phyloP scores from a whole-genome alignment of 2,888 invertebrate genomes.

The Allacma fusca region DNA sequence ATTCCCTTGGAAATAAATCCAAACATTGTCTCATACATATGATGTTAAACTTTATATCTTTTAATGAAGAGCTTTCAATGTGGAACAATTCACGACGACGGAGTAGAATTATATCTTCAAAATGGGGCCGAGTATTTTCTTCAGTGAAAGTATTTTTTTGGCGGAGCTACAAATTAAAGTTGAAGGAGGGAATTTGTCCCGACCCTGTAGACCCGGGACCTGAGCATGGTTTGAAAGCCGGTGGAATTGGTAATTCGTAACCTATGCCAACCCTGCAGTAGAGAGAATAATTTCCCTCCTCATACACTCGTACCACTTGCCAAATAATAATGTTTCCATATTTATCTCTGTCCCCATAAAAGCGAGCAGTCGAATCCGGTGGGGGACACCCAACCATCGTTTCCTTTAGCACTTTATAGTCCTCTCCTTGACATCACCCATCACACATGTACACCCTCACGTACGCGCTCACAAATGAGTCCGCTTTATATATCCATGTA shows the following conservation, averaged over 20 bases:
- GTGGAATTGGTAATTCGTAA: conserved; percentile 36
- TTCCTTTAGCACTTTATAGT: conserved; percentile 16
- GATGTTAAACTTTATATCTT: too few relatives aligned
- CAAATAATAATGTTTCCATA: conserved; percentile 29
- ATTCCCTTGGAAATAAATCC: too few relatives aligned
- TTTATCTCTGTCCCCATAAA: conserved; percentile 36
- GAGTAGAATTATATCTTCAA: too few relatives aligned
- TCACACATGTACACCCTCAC: background rate
- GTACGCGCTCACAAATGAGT: background rate
- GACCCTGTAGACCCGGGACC: too few relatives aligned
- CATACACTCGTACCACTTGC: conserved; percentile 13
- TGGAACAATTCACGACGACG: too few relatives aligned
- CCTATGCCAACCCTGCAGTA: conserved; percentile 41
- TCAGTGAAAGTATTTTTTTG: too few relatives aligned
- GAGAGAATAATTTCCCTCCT: conserved; percentile 13
- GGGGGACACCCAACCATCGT: conserved; percentile 16
- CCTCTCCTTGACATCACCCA: conserved; percentile 4
- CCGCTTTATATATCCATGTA: background rate
- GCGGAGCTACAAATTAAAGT: too few relatives aligned
- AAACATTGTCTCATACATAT: too few relatives aligned
- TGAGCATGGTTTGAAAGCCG: background rate
- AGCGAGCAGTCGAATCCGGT: conserved; percentile 26
- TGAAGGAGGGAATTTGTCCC: too few relatives aligned
- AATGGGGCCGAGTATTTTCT: too few relatives aligned
- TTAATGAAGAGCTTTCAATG: too few relatives aligned